Percentiles rank a stretch among this genome's conserved stretches.
Conservation (phyloP, 37 sponge, comb jelly and placozoan genomes). For the Tethya wilhelma region DNA sequence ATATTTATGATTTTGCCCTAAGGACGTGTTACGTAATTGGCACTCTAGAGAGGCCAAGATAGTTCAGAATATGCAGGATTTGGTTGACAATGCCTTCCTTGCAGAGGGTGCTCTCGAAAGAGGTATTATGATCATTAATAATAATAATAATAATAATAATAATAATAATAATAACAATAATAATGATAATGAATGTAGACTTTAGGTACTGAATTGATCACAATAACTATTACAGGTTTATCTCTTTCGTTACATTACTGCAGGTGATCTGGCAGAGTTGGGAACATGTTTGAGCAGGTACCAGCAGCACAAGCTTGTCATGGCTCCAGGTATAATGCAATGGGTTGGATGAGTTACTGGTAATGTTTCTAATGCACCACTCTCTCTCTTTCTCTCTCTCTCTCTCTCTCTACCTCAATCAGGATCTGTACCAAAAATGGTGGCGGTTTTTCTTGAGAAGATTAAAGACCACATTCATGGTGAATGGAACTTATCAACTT, state of each 20-base stretch:
- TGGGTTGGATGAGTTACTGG: neutral
- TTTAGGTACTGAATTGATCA: too few relatives aligned
- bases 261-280: constrained; percentile 72
- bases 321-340: constrained; percentile 74
- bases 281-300: constrained; percentile 57
- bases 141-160: too few relatives aligned
- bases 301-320: constrained; percentile 70
- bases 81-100: constrained; percentile 49
- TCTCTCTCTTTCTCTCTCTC: neutral
- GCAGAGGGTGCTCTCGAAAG: constrained; percentile 52
- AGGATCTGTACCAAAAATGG: constrained; percentile 40
- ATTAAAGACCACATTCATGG: constrained; percentile 19
- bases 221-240: too few relatives aligned
- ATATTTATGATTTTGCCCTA: neutral
- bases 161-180: too few relatives aligned
- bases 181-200: too few relatives aligned
- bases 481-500: neutral
- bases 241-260: neutral
- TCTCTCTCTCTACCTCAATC: neutral
- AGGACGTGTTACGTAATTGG: constrained; percentile 89
- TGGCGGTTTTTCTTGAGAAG: constrained; percentile 6
- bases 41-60: constrained; percentile 67
- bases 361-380: neutral
- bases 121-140: constrained; percentile 57
- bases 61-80: constrained; percentile 58